Base-by-base conservation (phyloP, 1,140 invertebrate species). In the Lamellibrachia luymesi region DNA sequence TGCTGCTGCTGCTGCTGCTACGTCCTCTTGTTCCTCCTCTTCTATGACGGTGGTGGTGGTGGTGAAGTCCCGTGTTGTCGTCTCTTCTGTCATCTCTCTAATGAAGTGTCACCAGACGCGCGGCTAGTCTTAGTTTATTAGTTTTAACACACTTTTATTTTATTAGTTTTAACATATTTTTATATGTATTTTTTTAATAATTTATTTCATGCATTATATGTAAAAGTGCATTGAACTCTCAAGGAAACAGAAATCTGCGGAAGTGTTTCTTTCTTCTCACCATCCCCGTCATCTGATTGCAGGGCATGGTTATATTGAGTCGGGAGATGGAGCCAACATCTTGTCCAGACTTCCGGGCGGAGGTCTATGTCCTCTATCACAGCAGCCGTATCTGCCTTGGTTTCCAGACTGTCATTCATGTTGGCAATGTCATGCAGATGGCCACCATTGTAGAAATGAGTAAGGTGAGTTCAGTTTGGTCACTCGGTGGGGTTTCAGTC, bases 401-500 rank as follows among this genome's bases (percentile, higher is more conserved):
- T 27, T 99, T 99, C 96, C 98, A 99, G 97, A 98, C 98, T 50
- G 99, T 98, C 0, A 97, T 99, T 2, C 98, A 99, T 95, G 98
- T 99, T 93, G 98, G 98, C 2, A 99, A 98, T 95, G 98, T 99
- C 25, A 96, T 98, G 13, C 99, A 99, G 96, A 99, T 98, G 0
- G 98, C 98, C 38, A 95, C 95, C 49, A 97, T 99, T 49, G 97
- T 94, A 22, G 93, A 95, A 52, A 96, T 96, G 93, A 94, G 96
- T 51, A 96, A 96, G 94, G 96, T 96, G 94, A 92, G 94, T 64
- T 2, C 51, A 13, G 50, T 17, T 0, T 1, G 38, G 1, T 8
- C 7, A 38, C 51, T 10, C 6, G 6, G 5, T n/a, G 50, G 38
- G 0, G 38, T 38, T 38, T 38, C 38, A 38, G 38, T 38, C 38